These are phyloP conservation scores for crab-eating macaque (Macaca fascicularis) DNA, from an alignment of 2,113 vertebrate genomes.

Conservation along the genomic window DNA sequence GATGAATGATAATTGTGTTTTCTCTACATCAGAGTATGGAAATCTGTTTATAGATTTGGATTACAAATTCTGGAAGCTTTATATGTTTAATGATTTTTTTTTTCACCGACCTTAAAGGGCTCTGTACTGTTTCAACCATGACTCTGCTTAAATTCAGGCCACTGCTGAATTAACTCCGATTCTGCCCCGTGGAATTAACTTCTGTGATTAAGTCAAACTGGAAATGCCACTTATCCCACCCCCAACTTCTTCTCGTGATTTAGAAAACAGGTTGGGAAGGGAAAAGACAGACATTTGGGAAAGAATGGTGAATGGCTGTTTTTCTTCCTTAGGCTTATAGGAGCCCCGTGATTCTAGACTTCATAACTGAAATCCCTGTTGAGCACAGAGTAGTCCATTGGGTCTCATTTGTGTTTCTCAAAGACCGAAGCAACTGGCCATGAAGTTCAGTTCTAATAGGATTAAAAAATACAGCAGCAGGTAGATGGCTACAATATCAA, in stretches of 20 bases:
- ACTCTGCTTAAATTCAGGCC: neutral
- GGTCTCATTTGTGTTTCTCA: neutral
- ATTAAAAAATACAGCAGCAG: conserved; percentile 45
- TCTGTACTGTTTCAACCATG: neutral
- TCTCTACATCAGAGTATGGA: conserved; percentile 49
- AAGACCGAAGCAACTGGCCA: neutral
- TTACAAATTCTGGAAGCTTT: conserved; percentile 70
- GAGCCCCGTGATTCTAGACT: neutral
- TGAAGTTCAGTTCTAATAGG: neutral
- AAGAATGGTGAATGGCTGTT: neutral
- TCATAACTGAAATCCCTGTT: neutral
- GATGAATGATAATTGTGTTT: conserved; percentile 49
- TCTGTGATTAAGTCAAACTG: neutral
- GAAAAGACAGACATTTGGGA: neutral
- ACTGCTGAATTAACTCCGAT: neutral
- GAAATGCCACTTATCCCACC: neutral
- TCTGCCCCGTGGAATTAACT: neutral
- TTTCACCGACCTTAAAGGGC: conserved; percentile 46
- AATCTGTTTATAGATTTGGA: conserved; percentile 69
- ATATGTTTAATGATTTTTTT: conserved; percentile 56
- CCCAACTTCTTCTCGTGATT: neutral
- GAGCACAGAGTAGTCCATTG: neutral
- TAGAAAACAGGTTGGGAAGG: neutral
- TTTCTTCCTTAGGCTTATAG: neutral
- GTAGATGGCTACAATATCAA: conserved; percentile 53